Evolutionary conservation across 2,888 invertebrate genomes (phyloP).

Genomic region (Dorcus parallelipipedus): DNA sequence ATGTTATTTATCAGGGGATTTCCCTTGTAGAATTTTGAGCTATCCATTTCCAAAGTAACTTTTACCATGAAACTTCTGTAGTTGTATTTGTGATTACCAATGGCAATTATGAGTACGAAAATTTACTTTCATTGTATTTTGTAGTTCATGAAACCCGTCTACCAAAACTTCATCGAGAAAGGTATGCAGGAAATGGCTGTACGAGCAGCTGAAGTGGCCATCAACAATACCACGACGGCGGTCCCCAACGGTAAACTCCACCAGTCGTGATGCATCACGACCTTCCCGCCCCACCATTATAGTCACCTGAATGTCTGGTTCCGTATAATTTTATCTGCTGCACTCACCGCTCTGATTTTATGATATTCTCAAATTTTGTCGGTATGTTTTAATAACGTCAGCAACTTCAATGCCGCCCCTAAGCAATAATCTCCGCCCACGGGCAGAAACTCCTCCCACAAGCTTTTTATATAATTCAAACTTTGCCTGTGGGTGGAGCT

Average conservation of each 20-base stretch:
- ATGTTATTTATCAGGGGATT: no score
- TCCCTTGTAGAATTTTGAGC: no score
- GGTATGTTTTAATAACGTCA: no score
- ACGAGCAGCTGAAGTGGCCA: conserved; percentile 69
- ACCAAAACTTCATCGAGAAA: conserved; percentile 77
- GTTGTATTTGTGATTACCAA: no score
- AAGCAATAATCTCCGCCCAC: no score
- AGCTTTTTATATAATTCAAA: no score
- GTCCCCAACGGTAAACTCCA: conserved; percentile 60
- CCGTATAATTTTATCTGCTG: conserved; percentile 7
- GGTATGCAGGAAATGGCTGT: conserved; percentile 79
- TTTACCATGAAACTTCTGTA: no score
- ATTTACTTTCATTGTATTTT: conserved; percentile 26
- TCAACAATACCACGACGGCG: conserved; percentile 47
- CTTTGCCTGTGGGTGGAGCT: no score
- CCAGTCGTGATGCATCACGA: conserved; percentile 54
- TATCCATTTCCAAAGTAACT: no score
- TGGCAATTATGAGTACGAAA: no score
- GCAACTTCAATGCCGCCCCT: no score
- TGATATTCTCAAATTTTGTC: not conserved
- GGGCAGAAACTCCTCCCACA: no score
- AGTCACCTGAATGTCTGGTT: conserved; percentile 14
- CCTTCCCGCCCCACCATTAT: conserved; percentile 26
- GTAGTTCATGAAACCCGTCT: conserved; percentile 79
- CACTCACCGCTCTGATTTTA: conserved; percentile 3